Base-by-base conservation (phyloP, 2,888 invertebrate species). In the Incurvaria masculella region DNA sequence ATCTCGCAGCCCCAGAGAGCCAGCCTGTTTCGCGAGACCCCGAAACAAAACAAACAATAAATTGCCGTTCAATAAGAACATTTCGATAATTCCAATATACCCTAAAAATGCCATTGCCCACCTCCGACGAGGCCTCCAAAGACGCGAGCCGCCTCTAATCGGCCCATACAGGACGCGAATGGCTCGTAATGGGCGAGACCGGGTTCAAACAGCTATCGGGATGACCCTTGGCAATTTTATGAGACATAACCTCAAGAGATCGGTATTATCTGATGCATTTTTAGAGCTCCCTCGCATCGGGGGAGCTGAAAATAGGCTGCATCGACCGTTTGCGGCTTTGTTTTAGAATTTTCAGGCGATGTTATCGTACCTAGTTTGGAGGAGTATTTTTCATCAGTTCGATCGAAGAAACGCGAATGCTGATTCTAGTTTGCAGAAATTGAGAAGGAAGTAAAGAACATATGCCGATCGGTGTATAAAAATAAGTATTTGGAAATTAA, bases 201-300 rank as follows among this genome's bases (percentile, higher is more conserved):
- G 33, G 4, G 11, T 38, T 48, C 33, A 40, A 27, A 61, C 59
- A 63, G 64, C 66, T 66, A 68, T 65, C 65, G 64, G 59, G 59
- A 61, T 60, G 59, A 57, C 61, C 64, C 58, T 50, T 52, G 63
- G 65, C 61, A 68, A 72, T 63, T 78, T 78, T 78, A 76, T 76
- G 76, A 73, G 76, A 69, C 75, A 72, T 74, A 67, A 75, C 70
- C 61, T 60, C 55, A 52, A 44, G 51, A 42, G 41, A 40, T 46
- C 56, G 56, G 56, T 52, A 59, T 57, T 68, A 68, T 68, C 68
- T 65, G 68, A 68, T 68, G 68, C 68, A 75, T 75, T 75, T 75
- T 74, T 73, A 73, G 67, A 61, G 56, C 62, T 65, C 8, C 11
- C 11, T 14, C 33, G 14, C 14, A 6, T 33, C 33, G 33, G 14